phyloP scores from a whole-genome alignment of 2,113 vertebrate species.

The Cyanocitta stelleri region DNA sequence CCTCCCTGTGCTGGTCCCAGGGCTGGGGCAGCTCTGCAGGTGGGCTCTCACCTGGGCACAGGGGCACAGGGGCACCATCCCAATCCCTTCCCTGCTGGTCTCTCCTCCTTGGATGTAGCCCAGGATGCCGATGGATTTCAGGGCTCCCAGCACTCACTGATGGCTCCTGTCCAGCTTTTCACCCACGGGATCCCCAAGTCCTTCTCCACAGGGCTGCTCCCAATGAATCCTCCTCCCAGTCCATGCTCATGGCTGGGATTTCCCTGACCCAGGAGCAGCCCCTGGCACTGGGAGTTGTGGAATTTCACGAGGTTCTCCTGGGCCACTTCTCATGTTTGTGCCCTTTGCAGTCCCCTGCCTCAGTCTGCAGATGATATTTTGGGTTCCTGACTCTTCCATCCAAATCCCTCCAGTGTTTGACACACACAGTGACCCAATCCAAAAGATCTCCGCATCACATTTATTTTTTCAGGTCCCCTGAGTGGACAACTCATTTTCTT shows the following conservation, averaged over 20 bases:
- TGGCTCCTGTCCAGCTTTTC: neutral
- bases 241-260: neutral
- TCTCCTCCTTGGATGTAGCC: neutral
- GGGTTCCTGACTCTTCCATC: neutral
- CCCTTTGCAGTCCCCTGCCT: neutral
- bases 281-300: neutral
- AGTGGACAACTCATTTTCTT: neutral
- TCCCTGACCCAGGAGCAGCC: neutral
- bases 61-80: neutral
- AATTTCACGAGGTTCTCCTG: neutral
- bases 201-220: neutral
- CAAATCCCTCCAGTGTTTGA: neutral
- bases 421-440: too few species aligned
- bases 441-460: neutral
- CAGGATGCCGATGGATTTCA: neutral
- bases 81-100: too few species aligned
- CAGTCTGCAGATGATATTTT: neutral
- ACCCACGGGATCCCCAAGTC: rapidly evolving
- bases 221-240: neutral
- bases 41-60: neutral
- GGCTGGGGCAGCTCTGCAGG: neutral
- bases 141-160: neutral
- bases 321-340: rapidly evolving
- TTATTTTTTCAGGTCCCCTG: neutral
- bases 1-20: neutral